Percentiles rank a stretch among this genome's conserved stretches.
Evolutionary conservation across 2,797 vertebrate genomes (phyloP).

Genomic region (Enteromius afrohamiltoni): DNA sequence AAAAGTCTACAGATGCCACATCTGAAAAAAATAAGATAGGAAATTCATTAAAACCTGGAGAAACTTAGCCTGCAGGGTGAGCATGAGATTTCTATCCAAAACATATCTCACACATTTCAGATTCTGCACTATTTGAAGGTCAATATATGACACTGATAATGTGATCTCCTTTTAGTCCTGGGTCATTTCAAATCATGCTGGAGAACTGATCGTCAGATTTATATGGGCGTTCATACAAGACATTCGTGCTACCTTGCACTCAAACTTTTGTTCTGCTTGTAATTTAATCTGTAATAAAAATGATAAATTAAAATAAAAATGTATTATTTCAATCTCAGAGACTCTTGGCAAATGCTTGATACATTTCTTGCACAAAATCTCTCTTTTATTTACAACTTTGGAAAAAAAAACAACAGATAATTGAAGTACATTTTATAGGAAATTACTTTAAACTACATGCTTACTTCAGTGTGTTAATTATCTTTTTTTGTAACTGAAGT

Average conservation of each 20-base stretch:
- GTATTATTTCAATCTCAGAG: background rate
- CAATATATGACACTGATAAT: background rate
- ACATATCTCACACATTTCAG: background rate
- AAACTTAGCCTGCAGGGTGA: background rate
- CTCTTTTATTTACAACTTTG: background rate
- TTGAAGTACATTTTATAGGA: too few species aligned
- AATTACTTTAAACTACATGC: too few species aligned
- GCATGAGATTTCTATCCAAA: background rate
- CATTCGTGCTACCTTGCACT: constrained; percentile 33
- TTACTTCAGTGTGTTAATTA: background rate
- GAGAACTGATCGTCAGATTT: background rate
- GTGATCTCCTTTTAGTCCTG: background rate
- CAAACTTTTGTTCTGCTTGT: background rate
- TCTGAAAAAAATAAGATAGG: background rate
- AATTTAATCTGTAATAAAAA: background rate
- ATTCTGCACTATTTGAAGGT: background rate
- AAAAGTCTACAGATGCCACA: background rate
- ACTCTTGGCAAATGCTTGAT: background rate
- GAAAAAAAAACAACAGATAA: too few species aligned
- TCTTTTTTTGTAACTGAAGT: background rate
- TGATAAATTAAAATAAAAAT: background rate
- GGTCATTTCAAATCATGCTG: background rate
- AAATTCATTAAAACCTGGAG: background rate
- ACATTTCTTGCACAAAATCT: background rate
- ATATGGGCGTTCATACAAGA: background rate